Percentiles rank a stretch among this genome's conserved stretches.
These are phyloP conservation scores for Hyphantria cunea DNA, from an alignment of 1,140 invertebrate genomes.

Conservation along the genomic window DNA sequence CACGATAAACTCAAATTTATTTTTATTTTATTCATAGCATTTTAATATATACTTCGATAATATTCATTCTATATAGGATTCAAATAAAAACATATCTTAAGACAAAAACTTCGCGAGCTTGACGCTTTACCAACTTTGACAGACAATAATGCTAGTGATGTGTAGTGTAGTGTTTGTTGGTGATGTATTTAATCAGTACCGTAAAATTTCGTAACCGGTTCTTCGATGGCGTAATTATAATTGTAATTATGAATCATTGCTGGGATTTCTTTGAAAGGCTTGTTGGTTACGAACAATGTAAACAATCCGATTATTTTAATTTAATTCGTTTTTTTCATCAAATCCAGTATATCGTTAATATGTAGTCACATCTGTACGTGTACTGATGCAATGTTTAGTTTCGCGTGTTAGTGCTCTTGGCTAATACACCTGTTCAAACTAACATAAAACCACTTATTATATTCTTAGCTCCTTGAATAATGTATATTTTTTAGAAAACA, in stretches of 20 bases:
- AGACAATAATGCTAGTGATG: neutral
- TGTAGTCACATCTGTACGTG: neutral
- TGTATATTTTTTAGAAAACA: neutral
- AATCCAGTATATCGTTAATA: neutral
- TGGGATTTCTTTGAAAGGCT: neutral
- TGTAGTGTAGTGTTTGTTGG: conserved; percentile 4
- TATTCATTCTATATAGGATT: neutral
- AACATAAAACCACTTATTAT: conserved; percentile 18
- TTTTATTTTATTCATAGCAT: no score
- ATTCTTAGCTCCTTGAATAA: conserved; percentile 15
- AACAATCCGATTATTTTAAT: neutral
- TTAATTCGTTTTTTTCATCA: neutral
- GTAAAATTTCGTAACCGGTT: conserved; percentile 24
- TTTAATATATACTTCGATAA: neutral
- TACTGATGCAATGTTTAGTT: conserved; percentile 4
- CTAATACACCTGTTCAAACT: conserved; percentile 38
- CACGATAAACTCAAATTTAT: neutral
- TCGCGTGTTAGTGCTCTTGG: conserved; percentile 5
- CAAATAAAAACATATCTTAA: neutral
- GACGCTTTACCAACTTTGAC: conserved; percentile 4
- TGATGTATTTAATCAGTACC: conserved; percentile 19
- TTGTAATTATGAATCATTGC: neutral
- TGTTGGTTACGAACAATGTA: neutral
- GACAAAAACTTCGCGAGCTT: neutral
- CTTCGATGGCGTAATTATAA: neutral